A percentile compares a stretch with the other conserved stretches of the same genome.
These are phyloP conservation scores for Hydroisotoma schaefferi DNA, from an alignment of 2,888 invertebrate genomes.

Conservation along the genomic window DNA sequence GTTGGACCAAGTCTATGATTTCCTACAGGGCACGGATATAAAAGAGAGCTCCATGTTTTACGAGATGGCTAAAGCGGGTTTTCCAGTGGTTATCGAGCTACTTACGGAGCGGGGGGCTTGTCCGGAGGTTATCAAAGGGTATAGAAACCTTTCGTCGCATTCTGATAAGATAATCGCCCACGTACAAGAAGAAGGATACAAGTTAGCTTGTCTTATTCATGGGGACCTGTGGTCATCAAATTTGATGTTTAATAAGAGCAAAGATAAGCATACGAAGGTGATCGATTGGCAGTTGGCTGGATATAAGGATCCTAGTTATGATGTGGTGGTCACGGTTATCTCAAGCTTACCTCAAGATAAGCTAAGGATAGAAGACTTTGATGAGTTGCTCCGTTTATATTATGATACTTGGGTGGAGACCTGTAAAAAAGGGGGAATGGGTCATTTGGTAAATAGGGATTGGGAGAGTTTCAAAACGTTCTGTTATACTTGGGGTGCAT, in stretches of 20 bases:
- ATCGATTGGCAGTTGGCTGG: conserved; percentile 45
- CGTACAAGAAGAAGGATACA: conserved; percentile 6
- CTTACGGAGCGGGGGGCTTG: conserved; percentile 16
- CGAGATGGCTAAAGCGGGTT: conserved; percentile 11
- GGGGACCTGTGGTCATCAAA: conserved; percentile 45
- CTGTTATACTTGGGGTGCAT: conserved; percentile 41
- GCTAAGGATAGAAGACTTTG: conserved; percentile 21
- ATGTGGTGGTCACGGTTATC: conserved; percentile 31
- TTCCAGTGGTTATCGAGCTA: conserved; percentile 11
- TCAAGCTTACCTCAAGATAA: conserved; percentile 22
- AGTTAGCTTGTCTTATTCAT: conserved; percentile 29
- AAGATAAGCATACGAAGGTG: conserved; percentile 22
- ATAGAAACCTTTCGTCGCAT: conserved; percentile 15
- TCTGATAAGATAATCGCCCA: conserved; percentile 7
- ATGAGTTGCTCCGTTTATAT: conserved; percentile 26
- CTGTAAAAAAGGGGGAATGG: conserved; percentile 1
- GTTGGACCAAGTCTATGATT: conserved; percentile 26
- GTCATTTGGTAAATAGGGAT: conserved; percentile 12
- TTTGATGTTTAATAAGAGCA: conserved; percentile 23
- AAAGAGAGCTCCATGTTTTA: background rate
- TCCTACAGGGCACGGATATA: conserved; percentile 10
- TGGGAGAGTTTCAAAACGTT: conserved; percentile 27
- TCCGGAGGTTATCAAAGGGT: conserved; percentile 14
- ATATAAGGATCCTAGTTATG: conserved; percentile 27
- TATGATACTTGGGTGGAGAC: conserved; percentile 18